Conservation (phyloP, 2,113 vertebrate genomes). For the Rattus rattus region DNA sequence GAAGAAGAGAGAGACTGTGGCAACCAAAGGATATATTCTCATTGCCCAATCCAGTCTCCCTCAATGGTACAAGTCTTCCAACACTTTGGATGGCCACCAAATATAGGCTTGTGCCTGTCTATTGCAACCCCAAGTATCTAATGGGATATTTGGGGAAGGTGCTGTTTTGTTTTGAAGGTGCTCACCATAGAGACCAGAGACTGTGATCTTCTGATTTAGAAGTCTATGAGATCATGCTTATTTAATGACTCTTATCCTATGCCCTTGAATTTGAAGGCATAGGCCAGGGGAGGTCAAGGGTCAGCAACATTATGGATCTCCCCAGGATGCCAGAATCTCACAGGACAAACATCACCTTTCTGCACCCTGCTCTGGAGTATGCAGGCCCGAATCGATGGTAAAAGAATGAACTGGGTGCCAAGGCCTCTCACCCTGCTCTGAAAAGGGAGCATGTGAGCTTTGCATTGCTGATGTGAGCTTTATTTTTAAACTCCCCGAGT, state of each 20-base stretch:
- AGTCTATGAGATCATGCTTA: background rate
- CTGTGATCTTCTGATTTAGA: background rate
- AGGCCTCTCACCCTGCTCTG: constrained; percentile 10
- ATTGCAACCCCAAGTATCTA: background rate
- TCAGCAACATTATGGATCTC: rapidly evolving
- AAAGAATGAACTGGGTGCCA: background rate
- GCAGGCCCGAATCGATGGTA: background rate
- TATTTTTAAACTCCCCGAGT: constrained; percentile 71
- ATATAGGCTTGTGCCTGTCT: rapidly evolving
- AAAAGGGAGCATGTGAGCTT: constrained; percentile 6
- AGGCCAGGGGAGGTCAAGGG: background rate
- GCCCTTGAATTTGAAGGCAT: background rate
- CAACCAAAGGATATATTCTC: too few species aligned
- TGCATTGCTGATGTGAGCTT: constrained; percentile 66
- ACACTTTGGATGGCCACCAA: background rate
- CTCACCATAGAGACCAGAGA: background rate
- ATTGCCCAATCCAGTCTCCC: background rate
- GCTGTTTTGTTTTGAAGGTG: background rate
- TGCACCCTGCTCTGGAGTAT: background rate
- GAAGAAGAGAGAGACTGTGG: background rate
- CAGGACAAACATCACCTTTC: background rate
- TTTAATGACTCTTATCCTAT: background rate
- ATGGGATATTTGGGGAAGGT: background rate
- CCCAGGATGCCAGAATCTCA: background rate
- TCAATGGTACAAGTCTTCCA: background rate